Percentiles rank a stretch among this genome's conserved stretches.
phyloP scores from a whole-genome alignment of 2,888 invertebrate genomes.

The Protonemura montana region DNA sequence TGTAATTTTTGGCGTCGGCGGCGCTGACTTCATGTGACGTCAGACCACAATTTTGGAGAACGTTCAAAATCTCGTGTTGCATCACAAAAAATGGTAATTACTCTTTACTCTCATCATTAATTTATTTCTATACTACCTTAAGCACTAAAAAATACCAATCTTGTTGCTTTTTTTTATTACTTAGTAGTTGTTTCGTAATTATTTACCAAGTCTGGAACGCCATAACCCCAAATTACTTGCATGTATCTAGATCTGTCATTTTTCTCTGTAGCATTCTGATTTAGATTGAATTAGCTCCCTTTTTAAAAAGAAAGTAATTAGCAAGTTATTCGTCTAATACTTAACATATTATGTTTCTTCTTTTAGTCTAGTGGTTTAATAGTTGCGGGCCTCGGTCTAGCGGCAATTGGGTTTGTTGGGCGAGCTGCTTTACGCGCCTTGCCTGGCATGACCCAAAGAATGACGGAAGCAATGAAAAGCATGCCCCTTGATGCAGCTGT shows the following conservation, averaged over 20 bases:
- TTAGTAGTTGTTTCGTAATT: background rate
- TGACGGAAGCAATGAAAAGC: slow-evolving; percentile 81
- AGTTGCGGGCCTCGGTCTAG: slow-evolving; percentile 87
- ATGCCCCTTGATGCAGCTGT: slow-evolving; percentile 78
- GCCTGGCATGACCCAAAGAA: slow-evolving; percentile 77
- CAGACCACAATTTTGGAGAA: background rate
- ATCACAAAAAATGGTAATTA: background rate
- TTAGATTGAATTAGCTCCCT: too few relatives aligned
- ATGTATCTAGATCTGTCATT: background rate
- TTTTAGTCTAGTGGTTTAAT: slow-evolving; percentile 76
- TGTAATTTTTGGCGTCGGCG: background rate
- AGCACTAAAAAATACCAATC: too few relatives aligned
- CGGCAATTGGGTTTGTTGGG: slow-evolving; percentile 89
- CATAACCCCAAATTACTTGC: background rate
- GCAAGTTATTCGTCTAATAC: too few relatives aligned
- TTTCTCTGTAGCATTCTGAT: background rate
- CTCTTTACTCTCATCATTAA: too few relatives aligned
- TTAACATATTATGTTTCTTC: slow-evolving; percentile 43
- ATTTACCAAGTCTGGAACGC: background rate
- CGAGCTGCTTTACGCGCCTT: slow-evolving; percentile 77
- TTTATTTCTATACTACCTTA: too few relatives aligned
- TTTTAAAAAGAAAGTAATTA: too few relatives aligned
- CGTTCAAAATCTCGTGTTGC: slow-evolving; percentile 1
- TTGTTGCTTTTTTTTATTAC: background rate
- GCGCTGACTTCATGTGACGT: background rate